phyloP scores from a whole-genome alignment of 2,888 invertebrate species.

The Candidula unifasciata region DNA sequence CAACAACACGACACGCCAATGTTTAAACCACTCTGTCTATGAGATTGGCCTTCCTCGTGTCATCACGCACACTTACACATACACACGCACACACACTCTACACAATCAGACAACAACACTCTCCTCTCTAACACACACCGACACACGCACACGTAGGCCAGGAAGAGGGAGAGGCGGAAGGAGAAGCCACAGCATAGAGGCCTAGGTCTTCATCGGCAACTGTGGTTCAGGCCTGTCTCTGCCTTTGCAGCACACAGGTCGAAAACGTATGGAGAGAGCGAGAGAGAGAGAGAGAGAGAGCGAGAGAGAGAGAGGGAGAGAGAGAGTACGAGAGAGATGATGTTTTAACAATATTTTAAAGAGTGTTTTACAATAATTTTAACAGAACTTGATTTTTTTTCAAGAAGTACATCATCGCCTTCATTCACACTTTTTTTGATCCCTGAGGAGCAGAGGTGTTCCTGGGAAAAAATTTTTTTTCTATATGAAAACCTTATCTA shows the following conservation, averaged over 20 bases:
- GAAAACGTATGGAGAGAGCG: background rate
- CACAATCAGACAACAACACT: too few species aligned
- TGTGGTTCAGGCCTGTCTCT: background rate
- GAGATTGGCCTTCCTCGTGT: too few species aligned
- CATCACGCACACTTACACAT: constrained; percentile 16
- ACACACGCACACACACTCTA: background rate
- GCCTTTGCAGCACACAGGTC: constrained; percentile 1
- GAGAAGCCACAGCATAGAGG: background rate
- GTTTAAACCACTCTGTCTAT: too few species aligned
- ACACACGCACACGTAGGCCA: constrained; percentile 21
- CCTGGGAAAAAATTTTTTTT: too few species aligned
- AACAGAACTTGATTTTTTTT: background rate
- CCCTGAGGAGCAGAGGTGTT: too few species aligned
- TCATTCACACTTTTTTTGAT: too few species aligned
- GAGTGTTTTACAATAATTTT: background rate
- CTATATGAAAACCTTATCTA: too few species aligned
- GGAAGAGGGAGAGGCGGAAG: constrained; percentile 3
- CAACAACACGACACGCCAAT: too few species aligned
- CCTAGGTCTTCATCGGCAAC: too few species aligned
- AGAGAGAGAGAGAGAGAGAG: background rate
- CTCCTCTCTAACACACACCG: too few species aligned
- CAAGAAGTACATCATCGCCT: too few species aligned
- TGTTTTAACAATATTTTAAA: background rate
- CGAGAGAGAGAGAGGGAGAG: constrained; percentile 14
- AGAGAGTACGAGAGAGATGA: constrained; percentile 35